Base-by-base conservation (phyloP, 2,888 invertebrate species). In the Acleris emargana region DNA sequence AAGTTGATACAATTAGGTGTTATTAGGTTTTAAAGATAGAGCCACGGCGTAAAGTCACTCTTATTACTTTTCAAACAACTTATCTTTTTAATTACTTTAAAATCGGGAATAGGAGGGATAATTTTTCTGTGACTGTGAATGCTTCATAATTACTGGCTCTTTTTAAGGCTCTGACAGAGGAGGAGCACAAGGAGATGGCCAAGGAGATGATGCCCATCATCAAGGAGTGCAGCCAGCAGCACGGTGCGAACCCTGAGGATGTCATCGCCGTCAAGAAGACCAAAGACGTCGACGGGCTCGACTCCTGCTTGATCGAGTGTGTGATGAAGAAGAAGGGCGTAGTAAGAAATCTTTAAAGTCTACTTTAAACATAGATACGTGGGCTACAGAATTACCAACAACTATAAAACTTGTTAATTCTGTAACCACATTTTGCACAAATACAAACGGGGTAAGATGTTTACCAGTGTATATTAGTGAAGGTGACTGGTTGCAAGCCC, bases 271-370 rank as follows among this genome's bases (percentile, higher is more conserved):
- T 45, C 38, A 60, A 60, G 55, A 55, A 57, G 25, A 57, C 28
- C 20, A 57, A 61, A 18, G 57, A 66, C 6, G 16, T 57, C 51
- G 61, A 61, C 9, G 51, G 55, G 3, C 17, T 66, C 16, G 66
- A 66, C 47, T 50, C 60, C 7, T 66, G 66, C n/a, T 50, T 66
- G 13, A 52, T 66, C 32, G 61, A 66, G 32, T 66, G 66, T 18
- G 57, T 66, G 17, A 47, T 61, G 22, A 61, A 66, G 51, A 66
- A 66, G 25, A 22, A 52, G 43, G 66, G 38, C 22, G 11, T 66
- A 45, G 66, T 62, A 49, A 57, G 62, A 57, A 28, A 1, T 7
- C 5, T 18, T 25, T 51, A n/a, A 7, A 2, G 6, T 22, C 38
- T 9, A 28, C 28, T 6, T 28, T 9, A 28, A 28, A 28, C 1